phyloP scores from a whole-genome alignment of 2,888 invertebrate species.

The Trachelus troglodyta region DNA sequence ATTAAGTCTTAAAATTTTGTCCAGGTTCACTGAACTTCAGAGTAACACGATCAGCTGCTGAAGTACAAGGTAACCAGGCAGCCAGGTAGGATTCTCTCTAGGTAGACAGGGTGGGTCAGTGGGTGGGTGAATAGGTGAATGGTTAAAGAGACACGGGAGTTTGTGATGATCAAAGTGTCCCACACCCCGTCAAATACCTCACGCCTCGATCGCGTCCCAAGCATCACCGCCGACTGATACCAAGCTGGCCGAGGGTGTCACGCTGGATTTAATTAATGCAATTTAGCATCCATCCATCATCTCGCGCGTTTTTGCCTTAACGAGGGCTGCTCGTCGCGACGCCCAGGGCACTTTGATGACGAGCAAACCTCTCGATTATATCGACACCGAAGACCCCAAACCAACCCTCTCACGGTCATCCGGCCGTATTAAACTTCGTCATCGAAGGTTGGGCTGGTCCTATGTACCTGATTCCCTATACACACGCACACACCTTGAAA shows the following conservation, averaged over 20 bases:
- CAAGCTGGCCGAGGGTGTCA: slow-evolving; percentile 55
- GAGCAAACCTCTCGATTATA: slow-evolving; percentile 54
- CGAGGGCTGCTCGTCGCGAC: slow-evolving; percentile 46
- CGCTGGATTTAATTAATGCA: slow-evolving; percentile 65
- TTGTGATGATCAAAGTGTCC: slow-evolving; percentile 62
- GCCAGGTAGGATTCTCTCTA: too few relatives aligned
- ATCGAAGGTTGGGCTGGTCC: slow-evolving; percentile 8
- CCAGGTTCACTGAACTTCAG: too few relatives aligned
- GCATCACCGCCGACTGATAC: slow-evolving; percentile 52
- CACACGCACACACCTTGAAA: neutral
- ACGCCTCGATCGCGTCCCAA: slow-evolving; percentile 53
- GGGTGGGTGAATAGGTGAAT: too few relatives aligned
- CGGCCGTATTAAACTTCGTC: slow-evolving; percentile 41
- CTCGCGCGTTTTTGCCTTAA: slow-evolving; percentile 63
- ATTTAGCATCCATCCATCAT: slow-evolving; percentile 66
- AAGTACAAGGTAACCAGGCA: too few relatives aligned
- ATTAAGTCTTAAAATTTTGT: too few relatives aligned
- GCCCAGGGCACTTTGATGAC: slow-evolving; percentile 53
- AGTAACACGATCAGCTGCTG: too few relatives aligned
- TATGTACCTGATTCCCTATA: neutral
- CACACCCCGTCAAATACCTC: slow-evolving; percentile 58
- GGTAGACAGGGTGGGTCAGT: too few relatives aligned
- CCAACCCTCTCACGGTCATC: slow-evolving; percentile 39
- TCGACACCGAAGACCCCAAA: slow-evolving; percentile 53
- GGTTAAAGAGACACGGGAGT: slow-evolving; percentile 7